Evolutionary conservation across 1,140 invertebrate genomes (phyloP).

Genomic region (Myzus persicae): DNA sequence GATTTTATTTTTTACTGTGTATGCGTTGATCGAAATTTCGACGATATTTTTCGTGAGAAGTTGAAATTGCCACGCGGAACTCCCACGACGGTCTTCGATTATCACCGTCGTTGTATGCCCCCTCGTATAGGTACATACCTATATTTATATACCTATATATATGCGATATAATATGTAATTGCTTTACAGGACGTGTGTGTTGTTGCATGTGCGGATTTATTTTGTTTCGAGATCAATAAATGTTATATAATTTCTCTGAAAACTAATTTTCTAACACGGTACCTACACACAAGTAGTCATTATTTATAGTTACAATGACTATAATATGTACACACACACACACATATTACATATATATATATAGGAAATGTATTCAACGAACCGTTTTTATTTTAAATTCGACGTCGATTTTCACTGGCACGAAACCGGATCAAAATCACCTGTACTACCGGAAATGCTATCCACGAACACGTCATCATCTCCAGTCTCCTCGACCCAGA

Average conservation of each 20-base stretch:
- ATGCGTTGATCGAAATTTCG: neutral
- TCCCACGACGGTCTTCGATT: slow-evolving; percentile 43
- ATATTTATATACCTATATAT: no score
- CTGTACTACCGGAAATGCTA: neutral
- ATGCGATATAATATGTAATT: neutral
- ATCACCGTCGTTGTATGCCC: neutral
- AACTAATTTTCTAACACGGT: slow-evolving; percentile 16
- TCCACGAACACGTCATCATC: neutral
- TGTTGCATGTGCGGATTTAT: neutral
- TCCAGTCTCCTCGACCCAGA: neutral
- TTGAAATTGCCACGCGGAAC: slow-evolving; percentile 3
- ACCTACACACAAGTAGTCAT: neutral
- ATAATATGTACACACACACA: neutral
- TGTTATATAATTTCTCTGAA: neutral
- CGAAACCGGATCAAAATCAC: neutral
- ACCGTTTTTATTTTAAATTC: neutral
- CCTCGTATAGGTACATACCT: neutral
- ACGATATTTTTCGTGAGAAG: neutral
- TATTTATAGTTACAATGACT: neutral
- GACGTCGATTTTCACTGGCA: neutral
- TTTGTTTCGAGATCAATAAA: neutral
- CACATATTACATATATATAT: no score
- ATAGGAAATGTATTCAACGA: neutral
- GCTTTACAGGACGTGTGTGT: neutral
- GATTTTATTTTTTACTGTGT: neutral